These are phyloP conservation scores for Baronia brevicornis DNA, from an alignment of 2,888 invertebrate species.

Conservation along the genomic window DNA sequence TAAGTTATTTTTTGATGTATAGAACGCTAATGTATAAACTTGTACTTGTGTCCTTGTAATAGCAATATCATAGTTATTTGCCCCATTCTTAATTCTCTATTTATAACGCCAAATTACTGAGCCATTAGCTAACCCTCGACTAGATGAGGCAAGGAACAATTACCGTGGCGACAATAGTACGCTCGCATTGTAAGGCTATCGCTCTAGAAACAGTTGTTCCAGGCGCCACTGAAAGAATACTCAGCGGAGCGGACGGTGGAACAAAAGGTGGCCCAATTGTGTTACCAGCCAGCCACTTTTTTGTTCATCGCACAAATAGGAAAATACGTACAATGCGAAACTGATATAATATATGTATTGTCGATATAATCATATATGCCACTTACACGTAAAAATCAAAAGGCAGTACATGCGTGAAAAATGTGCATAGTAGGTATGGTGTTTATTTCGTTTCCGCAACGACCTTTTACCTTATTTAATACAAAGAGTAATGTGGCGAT, in stretches of 20 bases:
- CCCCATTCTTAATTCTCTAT: constrained; percentile 21
- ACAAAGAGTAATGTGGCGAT: too few species aligned
- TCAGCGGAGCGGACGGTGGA: constrained; percentile 31
- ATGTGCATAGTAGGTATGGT: too few species aligned
- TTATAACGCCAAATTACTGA: constrained; percentile 35
- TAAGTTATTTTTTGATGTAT: too few species aligned
- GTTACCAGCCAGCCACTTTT: constrained; percentile 43
- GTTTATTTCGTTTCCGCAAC: too few species aligned
- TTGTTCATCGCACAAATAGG: constrained; percentile 40
- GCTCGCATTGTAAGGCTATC: constrained; percentile 46
- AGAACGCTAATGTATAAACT: too few species aligned
- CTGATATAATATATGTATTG: constrained; percentile 28
- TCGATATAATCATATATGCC: too few species aligned
- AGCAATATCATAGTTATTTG: constrained; percentile 13
- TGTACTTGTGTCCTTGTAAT: too few species aligned
- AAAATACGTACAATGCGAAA: constrained; percentile 39
- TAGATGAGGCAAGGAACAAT: constrained; percentile 52
- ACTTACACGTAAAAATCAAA: constrained; percentile 4
- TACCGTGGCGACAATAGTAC: constrained; percentile 49
- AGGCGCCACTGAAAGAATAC: constrained; percentile 40
- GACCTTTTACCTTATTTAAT: too few species aligned
- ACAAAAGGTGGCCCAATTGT: constrained; percentile 53
- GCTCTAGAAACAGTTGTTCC: constrained; percentile 52
- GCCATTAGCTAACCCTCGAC: constrained; percentile 46
- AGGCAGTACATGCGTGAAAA: background rate